Percentiles rank a stretch among this genome's conserved stretches.
Evolutionary conservation across 2,113 vertebrate genomes (phyloP).

Genomic region (Redunca redunca): DNA sequence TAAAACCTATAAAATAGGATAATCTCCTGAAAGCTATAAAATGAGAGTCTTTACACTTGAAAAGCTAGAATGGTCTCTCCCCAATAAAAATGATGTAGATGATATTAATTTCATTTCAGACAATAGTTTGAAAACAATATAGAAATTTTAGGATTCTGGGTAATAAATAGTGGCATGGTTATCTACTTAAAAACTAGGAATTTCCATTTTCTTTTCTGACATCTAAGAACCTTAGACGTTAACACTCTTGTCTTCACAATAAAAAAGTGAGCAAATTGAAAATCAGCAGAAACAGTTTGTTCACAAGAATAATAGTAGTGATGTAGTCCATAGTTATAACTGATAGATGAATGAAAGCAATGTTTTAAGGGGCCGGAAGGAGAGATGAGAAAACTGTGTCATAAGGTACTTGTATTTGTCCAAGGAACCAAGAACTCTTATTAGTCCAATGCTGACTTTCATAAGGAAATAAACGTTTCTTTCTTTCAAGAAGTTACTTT

Average conservation of each 20-base stretch:
- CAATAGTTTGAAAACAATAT: not conserved
- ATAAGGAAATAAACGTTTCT: not conserved
- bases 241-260: not conserved
- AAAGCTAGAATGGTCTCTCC: not conserved
- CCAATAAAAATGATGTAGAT: not conserved
- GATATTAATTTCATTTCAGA: not conserved
- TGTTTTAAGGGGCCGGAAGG: not conserved
- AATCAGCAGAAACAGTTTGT: not conserved
- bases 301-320: not conserved
- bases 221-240: not conserved
- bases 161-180: not conserved
- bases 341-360: not conserved
- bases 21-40: not conserved
- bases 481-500: not conserved
- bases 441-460: not conserved
- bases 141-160: not conserved
- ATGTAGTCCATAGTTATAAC: not conserved
- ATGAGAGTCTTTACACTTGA: not conserved
- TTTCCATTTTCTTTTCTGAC: not conserved
- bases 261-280: not conserved
- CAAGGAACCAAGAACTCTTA: not conserved
- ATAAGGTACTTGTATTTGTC: not conserved
- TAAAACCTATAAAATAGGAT: not conserved
- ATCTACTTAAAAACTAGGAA: not conserved
- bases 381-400: not conserved